These are phyloP conservation scores for Eueremaeus valkanovi DNA, from an alignment of 2,888 invertebrate genomes.

Conservation along the genomic window DNA sequence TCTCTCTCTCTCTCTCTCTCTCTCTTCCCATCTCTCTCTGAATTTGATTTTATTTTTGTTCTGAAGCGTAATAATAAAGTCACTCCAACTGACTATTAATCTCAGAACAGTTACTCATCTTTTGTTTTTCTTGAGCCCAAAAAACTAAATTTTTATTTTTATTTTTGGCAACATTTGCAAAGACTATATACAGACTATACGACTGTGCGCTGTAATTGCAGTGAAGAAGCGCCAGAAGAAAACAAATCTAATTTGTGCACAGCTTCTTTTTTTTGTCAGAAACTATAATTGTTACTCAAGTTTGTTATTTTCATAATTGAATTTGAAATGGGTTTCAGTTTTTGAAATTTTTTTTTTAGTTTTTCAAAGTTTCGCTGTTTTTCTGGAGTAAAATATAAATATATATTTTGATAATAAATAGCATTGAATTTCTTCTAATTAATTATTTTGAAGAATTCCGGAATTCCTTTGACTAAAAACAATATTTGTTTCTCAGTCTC, in stretches of 20 bases:
- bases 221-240: too few relatives aligned
- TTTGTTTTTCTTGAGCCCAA: not conserved
- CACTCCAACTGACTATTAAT: conserved; percentile 10
- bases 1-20: not conserved
- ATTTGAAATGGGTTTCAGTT: not conserved
- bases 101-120: not conserved
- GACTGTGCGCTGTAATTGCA: too few relatives aligned
- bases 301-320: not conserved
- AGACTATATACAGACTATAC: too few relatives aligned
- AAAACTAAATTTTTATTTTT: not conserved
- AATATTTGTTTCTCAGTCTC: not conserved
- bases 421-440: not conserved
- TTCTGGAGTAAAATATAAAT: not conserved
- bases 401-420: not conserved
- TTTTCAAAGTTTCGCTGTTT: not conserved
- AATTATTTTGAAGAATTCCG: not conserved
- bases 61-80: not conserved
- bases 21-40: not conserved
- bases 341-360: too few relatives aligned
- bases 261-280: not conserved
- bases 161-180: not conserved
- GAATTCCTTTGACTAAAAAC: not conserved
- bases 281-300: not conserved
- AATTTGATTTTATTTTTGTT: not conserved
- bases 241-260: too few relatives aligned